phyloP scores from a whole-genome alignment of 1,140 invertebrate species.

The Drosophila seguyi region DNA sequence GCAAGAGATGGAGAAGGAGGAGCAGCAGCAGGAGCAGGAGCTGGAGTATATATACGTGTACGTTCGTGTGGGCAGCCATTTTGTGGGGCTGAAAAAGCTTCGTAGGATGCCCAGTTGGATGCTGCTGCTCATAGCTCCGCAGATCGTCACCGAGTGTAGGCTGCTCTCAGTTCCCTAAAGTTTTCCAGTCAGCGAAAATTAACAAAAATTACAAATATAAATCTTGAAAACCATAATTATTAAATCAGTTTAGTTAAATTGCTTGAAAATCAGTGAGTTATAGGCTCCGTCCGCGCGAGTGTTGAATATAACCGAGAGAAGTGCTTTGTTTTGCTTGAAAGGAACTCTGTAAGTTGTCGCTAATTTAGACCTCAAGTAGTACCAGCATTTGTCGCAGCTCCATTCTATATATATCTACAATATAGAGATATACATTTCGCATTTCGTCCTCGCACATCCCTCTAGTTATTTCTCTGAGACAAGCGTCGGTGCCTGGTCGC shows the following conservation, averaged over 20 bases:
- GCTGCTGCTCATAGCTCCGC: constrained; percentile 80
- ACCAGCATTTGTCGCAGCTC: constrained; percentile 53
- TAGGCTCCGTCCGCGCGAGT: constrained; percentile 47
- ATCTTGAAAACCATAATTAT: neutral
- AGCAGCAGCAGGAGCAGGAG: neutral
- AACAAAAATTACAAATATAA: neutral
- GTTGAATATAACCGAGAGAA: neutral
- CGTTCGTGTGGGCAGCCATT: constrained; percentile 59
- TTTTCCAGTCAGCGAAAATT: constrained; percentile 18
- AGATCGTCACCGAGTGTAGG: constrained; percentile 85
- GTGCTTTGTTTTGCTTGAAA: constrained; percentile 30
- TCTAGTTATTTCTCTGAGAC: constrained; percentile 23
- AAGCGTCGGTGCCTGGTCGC: constrained; percentile 50
- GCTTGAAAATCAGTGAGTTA: constrained; percentile 13
- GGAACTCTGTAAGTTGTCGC: constrained; percentile 56
- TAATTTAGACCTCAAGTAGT: constrained; percentile 35
- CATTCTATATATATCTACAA: constrained; percentile 26
- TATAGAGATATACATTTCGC: constrained; percentile 45
- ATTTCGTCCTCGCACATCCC: constrained; percentile 57
- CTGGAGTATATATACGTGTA: neutral
- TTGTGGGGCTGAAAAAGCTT: constrained; percentile 72
- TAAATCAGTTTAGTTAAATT: constrained; percentile 5
- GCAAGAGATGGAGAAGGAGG: constrained; percentile 49
- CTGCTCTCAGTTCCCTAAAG: constrained; percentile 54
- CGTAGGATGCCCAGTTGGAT: constrained; percentile 70